Base-by-base conservation (phyloP, 2,113 vertebrate genomes). In the Boulengeromyrus knoepffleri region DNA sequence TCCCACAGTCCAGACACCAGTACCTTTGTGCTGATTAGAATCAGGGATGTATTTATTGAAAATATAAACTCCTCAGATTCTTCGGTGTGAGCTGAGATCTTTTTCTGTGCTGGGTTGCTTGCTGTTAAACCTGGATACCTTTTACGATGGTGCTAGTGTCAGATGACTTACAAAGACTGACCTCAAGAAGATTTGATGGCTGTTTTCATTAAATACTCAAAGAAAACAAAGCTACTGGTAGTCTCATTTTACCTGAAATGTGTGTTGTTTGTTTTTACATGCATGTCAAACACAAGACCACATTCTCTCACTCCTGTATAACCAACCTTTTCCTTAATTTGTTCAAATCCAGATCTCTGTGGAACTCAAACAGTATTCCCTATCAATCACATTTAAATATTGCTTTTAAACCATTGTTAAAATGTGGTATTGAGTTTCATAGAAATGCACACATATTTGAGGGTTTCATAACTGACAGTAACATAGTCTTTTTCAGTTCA, bases 21-120 rank as follows among this genome's bases (percentile, higher is more conserved):
- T 70, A 42, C 46, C 46, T 49, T 50, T 50, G 24, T 46, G 3
- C n/a, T 89, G 66, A 45, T 47, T 89, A 8, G 39, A 31, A 83
- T 84, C 74, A 89, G 21, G 88, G 74, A 84, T 84, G 17, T 89
- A 83, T 89, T 89, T 53, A 56, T 53, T 87, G 36, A 83, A 89
- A 56, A 24, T 21, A 49, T 49, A 62, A 88, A 56, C 17, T 17
- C 1, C 8, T 80, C 31, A 10, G n/a, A 46, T 46, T 47, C 83
- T n/a, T 46, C 0, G 21, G 39, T 80, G 1, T 84, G 15, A 84
- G 15, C 45, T 84, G 42, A 89, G 45, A 46, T 50, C 13, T 77
- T 52, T 80, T 89, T 36, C 53, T 50, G 49, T 80, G 36, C 70
- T 52, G 13, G 17, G 15, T 80, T 50, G 66, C 52, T 85, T n/a